Evolutionary conservation across 2,888 invertebrate genomes (phyloP).

Genomic region (Diabrotica balteata): DNA sequence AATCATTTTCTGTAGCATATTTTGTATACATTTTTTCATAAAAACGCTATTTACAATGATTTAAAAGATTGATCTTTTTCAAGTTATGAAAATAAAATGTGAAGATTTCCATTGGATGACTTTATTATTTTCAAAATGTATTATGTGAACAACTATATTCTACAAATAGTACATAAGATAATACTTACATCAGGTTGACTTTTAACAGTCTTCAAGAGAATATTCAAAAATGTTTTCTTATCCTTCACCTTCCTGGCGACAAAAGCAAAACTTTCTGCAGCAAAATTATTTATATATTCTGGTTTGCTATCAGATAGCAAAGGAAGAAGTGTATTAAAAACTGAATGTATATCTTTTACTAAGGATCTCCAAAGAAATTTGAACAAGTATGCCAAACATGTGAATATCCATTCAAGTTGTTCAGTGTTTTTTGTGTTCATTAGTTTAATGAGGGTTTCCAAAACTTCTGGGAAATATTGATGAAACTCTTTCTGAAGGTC

Average conservation of each 20-base stretch:
- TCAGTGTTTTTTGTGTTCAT: slow-evolving; percentile 82
- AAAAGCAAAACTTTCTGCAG: slow-evolving; percentile 95
- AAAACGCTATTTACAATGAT: too few species aligned
- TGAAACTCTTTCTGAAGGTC: slow-evolving; percentile 92
- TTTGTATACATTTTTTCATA: too few species aligned
- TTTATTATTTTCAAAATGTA: not conserved
- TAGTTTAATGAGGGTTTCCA: slow-evolving; percentile 75
- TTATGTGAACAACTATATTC: too few species aligned
- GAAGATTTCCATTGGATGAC: not conserved
- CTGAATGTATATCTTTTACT: slow-evolving; percentile 77
- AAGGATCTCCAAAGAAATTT: slow-evolving; percentile 87
- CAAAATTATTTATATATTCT: slow-evolving; percentile 88
- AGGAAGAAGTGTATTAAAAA: slow-evolving; percentile 76
- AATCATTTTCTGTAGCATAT: too few species aligned
- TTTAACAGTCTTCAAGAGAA: slow-evolving; percentile 73
- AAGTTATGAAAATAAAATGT: too few species aligned
- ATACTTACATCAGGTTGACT: slow-evolving; percentile 72
- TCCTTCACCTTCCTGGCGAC: slow-evolving; percentile 88
- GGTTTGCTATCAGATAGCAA: slow-evolving; percentile 80
- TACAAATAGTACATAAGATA: not conserved
- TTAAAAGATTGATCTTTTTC: too few species aligned
- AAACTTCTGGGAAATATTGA: slow-evolving; percentile 78
- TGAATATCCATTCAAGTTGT: slow-evolving; percentile 84
- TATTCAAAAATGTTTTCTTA: slow-evolving; percentile 74
- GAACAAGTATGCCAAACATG: slow-evolving; percentile 87